phyloP scores from a whole-genome alignment of 2,888 invertebrate species.

The Drosophila anomalipes region DNA sequence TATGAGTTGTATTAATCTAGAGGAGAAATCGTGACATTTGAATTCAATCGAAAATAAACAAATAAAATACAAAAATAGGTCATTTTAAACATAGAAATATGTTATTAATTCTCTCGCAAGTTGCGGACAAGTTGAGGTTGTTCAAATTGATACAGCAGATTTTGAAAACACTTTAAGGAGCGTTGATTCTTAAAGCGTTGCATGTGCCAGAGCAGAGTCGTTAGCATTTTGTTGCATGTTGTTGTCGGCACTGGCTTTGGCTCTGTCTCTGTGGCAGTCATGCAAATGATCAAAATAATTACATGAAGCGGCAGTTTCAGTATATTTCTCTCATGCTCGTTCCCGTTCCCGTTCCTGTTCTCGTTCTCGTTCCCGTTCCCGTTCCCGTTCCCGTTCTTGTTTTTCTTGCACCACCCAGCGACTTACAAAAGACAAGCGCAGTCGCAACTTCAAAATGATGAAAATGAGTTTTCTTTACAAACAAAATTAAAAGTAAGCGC shows the following conservation, averaged over 20 bases:
- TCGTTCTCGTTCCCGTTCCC: conserved; percentile 8
- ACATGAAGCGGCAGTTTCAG: conserved; percentile 72
- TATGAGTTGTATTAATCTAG: neutral
- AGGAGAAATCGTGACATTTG: neutral
- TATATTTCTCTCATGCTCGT: conserved; percentile 2
- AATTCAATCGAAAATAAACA: neutral
- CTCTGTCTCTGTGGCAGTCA: conserved; percentile 48
- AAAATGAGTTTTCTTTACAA: conserved; percentile 81
- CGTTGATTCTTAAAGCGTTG: conserved; percentile 20
- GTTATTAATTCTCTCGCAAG: neutral
- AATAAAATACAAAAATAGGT: neutral
- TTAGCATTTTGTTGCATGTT: conserved; percentile 54
- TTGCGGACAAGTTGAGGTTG: neutral
- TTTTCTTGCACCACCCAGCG: conserved; percentile 36
- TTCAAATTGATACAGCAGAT: too few relatives aligned
- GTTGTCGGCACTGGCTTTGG: conserved; percentile 10
- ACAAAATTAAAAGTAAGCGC: conserved; percentile 78
- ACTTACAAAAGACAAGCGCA: conserved; percentile 73
- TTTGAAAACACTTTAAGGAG: conserved; percentile 12
- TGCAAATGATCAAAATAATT: conserved; percentile 79
- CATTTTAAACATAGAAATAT: neutral
- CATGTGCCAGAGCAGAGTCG: conserved; percentile 49
- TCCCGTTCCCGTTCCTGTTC: conserved; percentile 6
- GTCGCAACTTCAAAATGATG: conserved; percentile 79
- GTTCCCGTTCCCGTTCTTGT: conserved; percentile 15